Evolutionary conservation across 2,888 invertebrate genomes (phyloP).

Genomic region (Epistrophella euchroma): DNA sequence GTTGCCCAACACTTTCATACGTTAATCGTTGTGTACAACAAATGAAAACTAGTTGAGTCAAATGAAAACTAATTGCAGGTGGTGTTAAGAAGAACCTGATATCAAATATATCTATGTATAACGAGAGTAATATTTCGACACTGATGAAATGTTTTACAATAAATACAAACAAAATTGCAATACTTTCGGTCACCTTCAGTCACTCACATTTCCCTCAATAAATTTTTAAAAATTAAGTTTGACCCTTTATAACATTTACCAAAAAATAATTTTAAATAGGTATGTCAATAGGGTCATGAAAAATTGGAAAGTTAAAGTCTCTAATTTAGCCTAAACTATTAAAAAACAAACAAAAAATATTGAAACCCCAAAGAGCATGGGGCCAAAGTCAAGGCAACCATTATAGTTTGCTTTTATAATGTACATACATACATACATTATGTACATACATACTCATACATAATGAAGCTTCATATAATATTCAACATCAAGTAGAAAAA

Average conservation of each 20-base stretch:
- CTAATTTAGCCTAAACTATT: neutral
- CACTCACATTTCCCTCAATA: neutral
- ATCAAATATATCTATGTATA: no score
- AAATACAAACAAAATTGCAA: neutral
- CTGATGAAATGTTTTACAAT: no score
- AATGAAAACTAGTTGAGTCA: no score
- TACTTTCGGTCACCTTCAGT: no score
- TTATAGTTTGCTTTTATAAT: neutral
- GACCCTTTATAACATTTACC: neutral
- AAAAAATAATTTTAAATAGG: neutral
- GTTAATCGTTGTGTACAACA: no score
- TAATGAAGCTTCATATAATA: neutral
- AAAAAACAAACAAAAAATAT: neutral
- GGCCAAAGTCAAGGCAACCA: conserved; percentile 37
- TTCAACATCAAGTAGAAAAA: conserved; percentile 7
- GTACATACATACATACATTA: no score
- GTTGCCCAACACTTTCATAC: no score
- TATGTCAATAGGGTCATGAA: neutral
- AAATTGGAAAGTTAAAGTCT: neutral
- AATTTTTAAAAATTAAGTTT: neutral
- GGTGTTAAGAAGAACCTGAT: no score
- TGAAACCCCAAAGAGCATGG: neutral
- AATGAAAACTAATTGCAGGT: no score
- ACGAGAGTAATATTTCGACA: no score
- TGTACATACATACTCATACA: no score